Base-by-base conservation (phyloP, 2,888 invertebrate species). In the Palloptera scutellata region DNA sequence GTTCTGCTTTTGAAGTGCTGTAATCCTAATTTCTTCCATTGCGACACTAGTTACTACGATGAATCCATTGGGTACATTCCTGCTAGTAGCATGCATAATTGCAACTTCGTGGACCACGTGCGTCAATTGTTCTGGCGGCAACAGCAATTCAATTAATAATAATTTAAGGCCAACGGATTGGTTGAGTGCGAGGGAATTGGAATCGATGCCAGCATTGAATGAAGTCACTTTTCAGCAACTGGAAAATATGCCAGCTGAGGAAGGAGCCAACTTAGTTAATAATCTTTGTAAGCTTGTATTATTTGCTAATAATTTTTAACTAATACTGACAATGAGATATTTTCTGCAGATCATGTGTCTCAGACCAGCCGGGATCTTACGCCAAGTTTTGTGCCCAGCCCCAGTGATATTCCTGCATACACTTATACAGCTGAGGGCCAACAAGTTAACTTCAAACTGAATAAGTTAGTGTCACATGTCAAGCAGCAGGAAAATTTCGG, bases 241-340 rank as follows among this genome's bases (percentile, higher is more conserved):
- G 74, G 81, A 83, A 72, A 69, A 30, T 68, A 78, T 82, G 81
- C 61, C 77, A 3, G 61, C 75, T 8, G 69, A 74, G 55, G 77
- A 78, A 54, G 81, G 81, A 40, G 81, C 83, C 15, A 73, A 77
- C 62, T 73, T 80, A 42, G 17, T 79, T 64, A 74, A 79, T 63
- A 74, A 77, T 72, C 66, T 82, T 61, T 82, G 81, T 81, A 74
- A 77, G 81, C 78, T 69, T 13, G 41, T n/a, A 48, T 1, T 48
- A 5, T 48, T n/a, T 15, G 1, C 13, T 48, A 17, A 17, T 1
- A 10, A 43, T 15, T 57, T 57, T 0, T 48, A n/a, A 11, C 48
- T 48, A n/a, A 11, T 55, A 11, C 1, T 30, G 51, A 54, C 10
- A 45, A 55, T 42, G 41, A 41, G 1, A 15, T 13, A 45, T 48